Evolutionary conservation across 2,888 invertebrate genomes (phyloP).

Genomic region (Chromoteleia sp.): DNA sequence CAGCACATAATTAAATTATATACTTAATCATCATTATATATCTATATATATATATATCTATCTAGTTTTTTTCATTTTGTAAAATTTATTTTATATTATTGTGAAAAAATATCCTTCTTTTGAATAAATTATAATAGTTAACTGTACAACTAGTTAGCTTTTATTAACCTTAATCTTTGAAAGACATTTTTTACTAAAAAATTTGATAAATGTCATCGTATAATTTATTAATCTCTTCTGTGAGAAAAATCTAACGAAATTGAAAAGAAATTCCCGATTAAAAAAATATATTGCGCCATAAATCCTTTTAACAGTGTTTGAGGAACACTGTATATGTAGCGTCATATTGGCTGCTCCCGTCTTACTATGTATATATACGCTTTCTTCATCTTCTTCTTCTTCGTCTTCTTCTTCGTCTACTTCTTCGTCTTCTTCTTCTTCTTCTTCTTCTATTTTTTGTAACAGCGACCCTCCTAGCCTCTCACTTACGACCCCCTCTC

Average conservation of each 20-base stretch:
- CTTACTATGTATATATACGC: slow-evolving; percentile 50
- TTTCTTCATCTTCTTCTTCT: slow-evolving; percentile 57
- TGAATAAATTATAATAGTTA: too few species aligned
- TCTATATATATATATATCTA: too few species aligned
- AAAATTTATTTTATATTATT: too few species aligned
- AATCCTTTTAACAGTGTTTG: slow-evolving; percentile 57
- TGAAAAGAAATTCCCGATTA: slow-evolving; percentile 56
- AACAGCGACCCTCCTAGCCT: slow-evolving; percentile 61
- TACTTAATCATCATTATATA: too few species aligned
- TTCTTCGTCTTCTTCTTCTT: slow-evolving; percentile 60
- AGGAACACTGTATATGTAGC: slow-evolving; percentile 64
- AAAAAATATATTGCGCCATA: slow-evolving; percentile 50
- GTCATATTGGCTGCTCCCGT: slow-evolving; percentile 57
- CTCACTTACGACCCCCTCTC: slow-evolving; percentile 67
- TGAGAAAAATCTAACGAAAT: slow-evolving; percentile 36
- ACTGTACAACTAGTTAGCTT: too few species aligned
- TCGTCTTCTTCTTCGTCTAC: slow-evolving; percentile 55
- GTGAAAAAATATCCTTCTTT: too few species aligned
- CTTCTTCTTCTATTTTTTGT: slow-evolving; percentile 54
- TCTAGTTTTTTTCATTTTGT: too few species aligned
- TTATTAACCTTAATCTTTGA: too few species aligned
- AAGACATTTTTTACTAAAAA: not conserved
- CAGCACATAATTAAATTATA: too few species aligned
- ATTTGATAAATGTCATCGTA: slow-evolving; percentile 7
- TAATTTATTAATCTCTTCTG: slow-evolving; percentile 32